A percentile compares a stretch with the other conserved stretches of the same genome.
Conservation (phyloP, 2,113 vertebrate species). For the Tapirus terrestris region DNA sequence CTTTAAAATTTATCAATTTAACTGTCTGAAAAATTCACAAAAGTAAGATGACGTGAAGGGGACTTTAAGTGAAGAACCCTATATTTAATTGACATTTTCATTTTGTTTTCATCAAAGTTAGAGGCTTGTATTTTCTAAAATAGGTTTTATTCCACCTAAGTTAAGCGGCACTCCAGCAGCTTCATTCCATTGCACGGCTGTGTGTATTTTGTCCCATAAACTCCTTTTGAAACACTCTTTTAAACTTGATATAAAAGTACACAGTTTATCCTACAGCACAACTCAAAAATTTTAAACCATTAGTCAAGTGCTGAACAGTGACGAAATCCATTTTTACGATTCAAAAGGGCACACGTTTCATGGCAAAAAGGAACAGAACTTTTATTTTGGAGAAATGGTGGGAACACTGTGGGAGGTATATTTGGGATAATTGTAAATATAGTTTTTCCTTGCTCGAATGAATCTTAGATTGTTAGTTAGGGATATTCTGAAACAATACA, state of each 20-base stretch:
- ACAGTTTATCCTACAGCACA: constrained; percentile 22
- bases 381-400: constrained; percentile 37
- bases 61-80: not conserved
- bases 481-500: constrained; percentile 57
- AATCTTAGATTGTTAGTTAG: constrained; percentile 54
- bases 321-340: constrained; percentile 27
- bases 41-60: not conserved
- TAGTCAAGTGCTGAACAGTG: not conserved
- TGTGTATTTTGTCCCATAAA: not conserved
- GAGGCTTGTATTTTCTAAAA: not conserved
- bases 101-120: constrained; percentile 1
- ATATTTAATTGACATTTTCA: constrained; percentile 43
- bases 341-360: not conserved
- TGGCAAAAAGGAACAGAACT: not conserved
- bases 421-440: constrained; percentile 57
- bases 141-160: not conserved
- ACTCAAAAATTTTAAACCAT: constrained; percentile 22
- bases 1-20: not conserved
- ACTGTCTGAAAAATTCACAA: not conserved
- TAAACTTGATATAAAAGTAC: constrained; percentile 22
- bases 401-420: not conserved
- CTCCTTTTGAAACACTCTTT: constrained; percentile 36
- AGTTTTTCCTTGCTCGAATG: constrained; percentile 54
- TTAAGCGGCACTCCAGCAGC: not conserved
- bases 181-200: not conserved